A percentile compares a stretch with the other conserved stretches of the same genome.
These are phyloP conservation scores for Climacteris rufus DNA, from an alignment of 2,113 vertebrate genomes.

Conservation along the genomic window DNA sequence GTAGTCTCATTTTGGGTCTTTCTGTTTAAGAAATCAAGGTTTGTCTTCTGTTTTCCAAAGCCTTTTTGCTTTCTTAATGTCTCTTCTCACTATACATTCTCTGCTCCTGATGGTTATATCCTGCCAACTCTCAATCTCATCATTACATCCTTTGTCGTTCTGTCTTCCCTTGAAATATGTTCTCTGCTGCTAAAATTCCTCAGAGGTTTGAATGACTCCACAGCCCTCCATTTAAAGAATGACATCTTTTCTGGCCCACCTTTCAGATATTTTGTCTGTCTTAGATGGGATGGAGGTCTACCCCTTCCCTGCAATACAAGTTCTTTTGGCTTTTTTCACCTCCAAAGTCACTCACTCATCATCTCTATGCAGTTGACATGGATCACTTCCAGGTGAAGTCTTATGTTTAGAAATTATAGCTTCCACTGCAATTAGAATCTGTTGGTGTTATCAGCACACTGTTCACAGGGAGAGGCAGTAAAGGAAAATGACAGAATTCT, in stretches of 20 bases:
- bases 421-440: slow-evolving; percentile 24
- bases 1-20: not conserved
- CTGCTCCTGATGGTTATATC: not conserved
- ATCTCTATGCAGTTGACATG: not conserved
- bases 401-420: slow-evolving; percentile 7
- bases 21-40: not conserved
- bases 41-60: not conserved
- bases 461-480: not conserved
- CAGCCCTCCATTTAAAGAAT: not conserved
- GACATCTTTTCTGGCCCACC: not conserved
- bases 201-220: not conserved
- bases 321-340: not conserved
- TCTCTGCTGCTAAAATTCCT: slow-evolving; percentile 9
- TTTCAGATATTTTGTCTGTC: not conserved
- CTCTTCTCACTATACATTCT: not conserved
- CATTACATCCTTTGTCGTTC: not conserved
- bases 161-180: slow-evolving; percentile 7
- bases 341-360: not conserved
- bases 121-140: not conserved
- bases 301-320: not conserved
- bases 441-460: not conserved
- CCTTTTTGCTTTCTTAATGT: not conserved
- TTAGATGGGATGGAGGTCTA: not conserved
- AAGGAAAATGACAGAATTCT: not conserved
- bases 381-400: slow-evolving; percentile 38